These are phyloP conservation scores for Atopsyche davidsoni DNA, from an alignment of 1,140 invertebrate genomes.

Conservation along the genomic window DNA sequence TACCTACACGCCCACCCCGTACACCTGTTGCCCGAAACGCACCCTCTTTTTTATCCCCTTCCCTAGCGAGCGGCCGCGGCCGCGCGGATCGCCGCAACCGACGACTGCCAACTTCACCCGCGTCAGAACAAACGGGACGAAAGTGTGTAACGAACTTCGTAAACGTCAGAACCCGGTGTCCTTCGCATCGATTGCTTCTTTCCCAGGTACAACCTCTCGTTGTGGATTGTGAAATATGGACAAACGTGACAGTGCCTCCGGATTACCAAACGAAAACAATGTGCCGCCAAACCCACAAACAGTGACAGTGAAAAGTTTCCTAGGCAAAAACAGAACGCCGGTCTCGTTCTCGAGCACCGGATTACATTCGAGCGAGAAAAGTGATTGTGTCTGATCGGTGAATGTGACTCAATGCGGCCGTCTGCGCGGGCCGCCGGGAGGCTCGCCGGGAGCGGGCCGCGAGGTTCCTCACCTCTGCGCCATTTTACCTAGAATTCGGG, in stretches of 20 bases:
- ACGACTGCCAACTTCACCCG: slow-evolving; percentile 1
- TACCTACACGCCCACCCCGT: background rate
- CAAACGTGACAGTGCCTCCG: background rate
- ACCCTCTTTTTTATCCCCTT: too few relatives aligned
- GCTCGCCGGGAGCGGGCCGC: too few relatives aligned
- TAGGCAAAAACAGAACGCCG: background rate
- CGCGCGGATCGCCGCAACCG: background rate
- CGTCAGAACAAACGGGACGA: background rate
- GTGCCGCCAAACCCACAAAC: background rate
- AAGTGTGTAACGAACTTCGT: too few relatives aligned
- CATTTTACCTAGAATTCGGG: slow-evolving; percentile 13
- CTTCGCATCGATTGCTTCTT: too few relatives aligned
- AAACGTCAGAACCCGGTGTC: too few relatives aligned
- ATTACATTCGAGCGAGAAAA: background rate
- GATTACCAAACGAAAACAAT: background rate
- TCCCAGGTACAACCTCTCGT: too few relatives aligned
- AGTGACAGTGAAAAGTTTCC: slow-evolving; percentile 1
- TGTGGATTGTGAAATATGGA: too few relatives aligned
- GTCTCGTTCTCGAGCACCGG: background rate
- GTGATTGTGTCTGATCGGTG: slow-evolving; percentile 5
- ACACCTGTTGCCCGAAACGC: slow-evolving; percentile 9
- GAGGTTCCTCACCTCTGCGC: slow-evolving; percentile 1
- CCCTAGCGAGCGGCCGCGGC: too few relatives aligned
- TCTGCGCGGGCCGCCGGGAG: too few relatives aligned
- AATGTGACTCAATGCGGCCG: too few relatives aligned